A percentile compares a stretch with the other conserved stretches of the same genome.
These are phyloP conservation scores for Unio pictorum DNA, from an alignment of 2,888 invertebrate genomes.

Conservation along the genomic window DNA sequence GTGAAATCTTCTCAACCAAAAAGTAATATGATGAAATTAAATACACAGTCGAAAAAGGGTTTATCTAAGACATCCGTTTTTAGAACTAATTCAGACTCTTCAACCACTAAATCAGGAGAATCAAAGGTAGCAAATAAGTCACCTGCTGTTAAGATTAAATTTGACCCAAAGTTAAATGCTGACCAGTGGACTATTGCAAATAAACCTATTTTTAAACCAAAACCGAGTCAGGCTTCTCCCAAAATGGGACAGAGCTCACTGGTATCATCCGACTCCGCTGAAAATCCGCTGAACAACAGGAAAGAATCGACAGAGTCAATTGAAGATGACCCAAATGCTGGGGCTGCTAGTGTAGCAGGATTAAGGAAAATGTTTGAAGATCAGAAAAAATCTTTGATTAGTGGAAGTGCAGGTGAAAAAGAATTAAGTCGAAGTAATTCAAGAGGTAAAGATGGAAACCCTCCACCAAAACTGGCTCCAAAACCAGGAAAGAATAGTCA, in stretches of 20 bases:
- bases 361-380: slow-evolving; percentile 28
- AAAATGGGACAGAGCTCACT: too few species aligned
- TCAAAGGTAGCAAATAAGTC: not conserved
- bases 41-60: slow-evolving; percentile 14
- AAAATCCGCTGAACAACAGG: slow-evolving; percentile 1
- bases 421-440: too few species aligned
- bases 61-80: slow-evolving; percentile 18
- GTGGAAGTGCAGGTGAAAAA: too few species aligned
- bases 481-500: slow-evolving; percentile 30
- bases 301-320: slow-evolving; percentile 31
- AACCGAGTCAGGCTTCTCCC: too few species aligned
- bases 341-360: slow-evolving; percentile 33
- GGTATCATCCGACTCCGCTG: too few species aligned
- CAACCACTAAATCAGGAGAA: not conserved
- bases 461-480: slow-evolving; percentile 9
- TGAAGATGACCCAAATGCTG: slow-evolving; percentile 30
- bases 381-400: slow-evolving; percentile 28
- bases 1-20: slow-evolving; percentile 13
- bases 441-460: not conserved
- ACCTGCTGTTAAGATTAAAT: not conserved
- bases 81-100: slow-evolving; percentile 27
- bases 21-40: slow-evolving; percentile 6
- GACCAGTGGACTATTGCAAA: slow-evolving; percentile 7
- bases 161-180: slow-evolving; percentile 3
- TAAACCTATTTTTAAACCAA: slow-evolving; percentile 28